These are phyloP conservation scores for Resseliella maxima DNA, from an alignment of 2,888 invertebrate genomes.

Conservation along the genomic window DNA sequence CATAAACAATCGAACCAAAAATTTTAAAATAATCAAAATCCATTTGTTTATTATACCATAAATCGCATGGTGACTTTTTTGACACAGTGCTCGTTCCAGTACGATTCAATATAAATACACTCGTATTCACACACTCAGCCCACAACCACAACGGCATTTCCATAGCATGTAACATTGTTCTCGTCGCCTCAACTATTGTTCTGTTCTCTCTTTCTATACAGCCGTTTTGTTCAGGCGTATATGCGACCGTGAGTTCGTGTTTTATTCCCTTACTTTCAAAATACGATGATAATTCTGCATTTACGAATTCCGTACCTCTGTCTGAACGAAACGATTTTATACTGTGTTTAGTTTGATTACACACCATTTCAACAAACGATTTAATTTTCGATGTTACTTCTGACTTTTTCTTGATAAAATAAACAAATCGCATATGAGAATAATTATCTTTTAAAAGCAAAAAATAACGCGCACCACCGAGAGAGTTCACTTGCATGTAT, in stretches of 20 bases:
- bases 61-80: neutral
- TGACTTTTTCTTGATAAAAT: slow-evolving; percentile 58
- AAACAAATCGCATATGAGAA: slow-evolving; percentile 57
- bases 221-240: slow-evolving; percentile 56
- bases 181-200: slow-evolving; percentile 59
- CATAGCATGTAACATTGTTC: slow-evolving; percentile 59
- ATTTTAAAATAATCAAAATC: neutral
- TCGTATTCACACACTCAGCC: slow-evolving; percentile 60
- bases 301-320: slow-evolving; percentile 57
- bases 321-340: slow-evolving; percentile 57
- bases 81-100: neutral
- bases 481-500: slow-evolving; percentile 63
- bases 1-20: neutral
- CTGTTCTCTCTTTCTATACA: slow-evolving; percentile 56
- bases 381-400: slow-evolving; percentile 57
- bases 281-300: slow-evolving; percentile 51
- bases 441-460: slow-evolving; percentile 64
- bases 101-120: slow-evolving; percentile 59
- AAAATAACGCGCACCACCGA: slow-evolving; percentile 63
- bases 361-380: slow-evolving; percentile 57
- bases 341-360: slow-evolving; percentile 57
- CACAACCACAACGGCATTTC: slow-evolving; percentile 57
- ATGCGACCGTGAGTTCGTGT: slow-evolving; percentile 43
- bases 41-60: neutral
- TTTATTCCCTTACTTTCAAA: slow-evolving; percentile 57